phyloP scores from a whole-genome alignment of 2,797 vertebrate species.

The Craterocephalus amniculus region DNA sequence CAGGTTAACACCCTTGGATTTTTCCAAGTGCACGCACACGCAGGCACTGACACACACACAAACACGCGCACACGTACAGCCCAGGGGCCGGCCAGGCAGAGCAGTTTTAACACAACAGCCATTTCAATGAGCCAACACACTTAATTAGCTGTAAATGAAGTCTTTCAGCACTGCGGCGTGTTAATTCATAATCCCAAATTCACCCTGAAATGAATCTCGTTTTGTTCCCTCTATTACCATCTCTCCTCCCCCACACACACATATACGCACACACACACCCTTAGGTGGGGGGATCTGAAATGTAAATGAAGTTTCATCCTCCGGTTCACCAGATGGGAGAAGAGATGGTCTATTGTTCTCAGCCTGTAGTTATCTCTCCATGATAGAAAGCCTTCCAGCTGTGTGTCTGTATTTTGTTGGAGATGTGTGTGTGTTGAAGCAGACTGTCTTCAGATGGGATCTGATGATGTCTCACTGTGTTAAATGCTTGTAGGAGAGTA shows the following conservation, averaged over 20 bases:
- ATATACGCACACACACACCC: constrained; percentile 56
- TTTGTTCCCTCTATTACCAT: constrained; percentile 58
- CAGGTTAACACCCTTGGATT: constrained; percentile 54
- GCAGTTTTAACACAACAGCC: constrained; percentile 64
- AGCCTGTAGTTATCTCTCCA: constrained; percentile 76
- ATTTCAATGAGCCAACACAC: constrained; percentile 70
- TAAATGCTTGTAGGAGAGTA: constrained; percentile 24
- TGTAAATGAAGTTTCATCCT: constrained; percentile 81
- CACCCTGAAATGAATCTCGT: constrained; percentile 78
- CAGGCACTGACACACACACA: constrained; percentile 19
- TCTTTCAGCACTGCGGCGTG: constrained; percentile 73
- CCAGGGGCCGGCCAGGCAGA: constrained; percentile 41
- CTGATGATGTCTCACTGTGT: constrained; percentile 46
- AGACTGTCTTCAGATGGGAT: constrained; percentile 60
- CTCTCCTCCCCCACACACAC: constrained; percentile 22
- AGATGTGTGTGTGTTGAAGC: constrained; percentile 24
- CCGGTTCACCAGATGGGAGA: constrained; percentile 82
- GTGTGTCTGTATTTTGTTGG: constrained; percentile 50
- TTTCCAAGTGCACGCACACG: constrained; percentile 17
- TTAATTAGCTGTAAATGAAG: constrained; percentile 78
- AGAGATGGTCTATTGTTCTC: constrained; percentile 82
- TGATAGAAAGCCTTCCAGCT: constrained; percentile 75
- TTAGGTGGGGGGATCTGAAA: constrained; percentile 75
- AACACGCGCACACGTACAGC: constrained; percentile 16
- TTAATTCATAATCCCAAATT: constrained; percentile 83